Evolutionary conservation across 2,888 invertebrate species (phyloP), one percentile per base, ranked within the genome.

Genomic region (Muschampia plurimacula): DNA sequence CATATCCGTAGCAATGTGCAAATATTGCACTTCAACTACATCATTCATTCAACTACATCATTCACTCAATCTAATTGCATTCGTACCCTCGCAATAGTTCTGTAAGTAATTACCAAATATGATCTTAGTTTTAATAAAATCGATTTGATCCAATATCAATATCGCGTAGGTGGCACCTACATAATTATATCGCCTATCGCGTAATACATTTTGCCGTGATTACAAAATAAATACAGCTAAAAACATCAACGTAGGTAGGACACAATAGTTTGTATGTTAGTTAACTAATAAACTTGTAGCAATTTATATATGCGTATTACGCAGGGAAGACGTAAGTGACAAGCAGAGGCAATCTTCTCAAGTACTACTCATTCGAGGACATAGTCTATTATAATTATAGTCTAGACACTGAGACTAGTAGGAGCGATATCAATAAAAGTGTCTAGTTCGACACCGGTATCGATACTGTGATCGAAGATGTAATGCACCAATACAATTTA

Each of bases 21-120:
- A 0, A 49, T n/a, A 49, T n/a, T 49, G 44, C 44, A 44, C 44
- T 49, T 15, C 6, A 39, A 8, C 39, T 49, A n/a, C n/a, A n/a
- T n/a, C n/a, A 49, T n/a, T n/a, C n/a, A 49, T 49, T n/a, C 2
- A 39, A 5, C 39, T 49, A n/a, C n/a, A n/a, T n/a, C n/a, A 49
- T n/a, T 15, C n/a, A 49, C 49, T 49, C 49, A 49, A 49, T 49
- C 52, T 55, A 55, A 55, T 55, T 55, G 52, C 15, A 55, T 55
- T 44, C 44, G 44, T 22, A 55, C 52, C 9, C 15, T 13, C 22
- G 15, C 52, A 22, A 55, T 55, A 55, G 22, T 55, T 55, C 22
- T 8, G 52, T 22, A 15, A 55, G 15, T 55, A 9, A 28, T 2
- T 28, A 28, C 15, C 15, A 55, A 55, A 2, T 55, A 22, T 3